Evolutionary conservation across 2,888 invertebrate species (phyloP).

Genomic region (Acanthococcus lagerstroemiae): DNA sequence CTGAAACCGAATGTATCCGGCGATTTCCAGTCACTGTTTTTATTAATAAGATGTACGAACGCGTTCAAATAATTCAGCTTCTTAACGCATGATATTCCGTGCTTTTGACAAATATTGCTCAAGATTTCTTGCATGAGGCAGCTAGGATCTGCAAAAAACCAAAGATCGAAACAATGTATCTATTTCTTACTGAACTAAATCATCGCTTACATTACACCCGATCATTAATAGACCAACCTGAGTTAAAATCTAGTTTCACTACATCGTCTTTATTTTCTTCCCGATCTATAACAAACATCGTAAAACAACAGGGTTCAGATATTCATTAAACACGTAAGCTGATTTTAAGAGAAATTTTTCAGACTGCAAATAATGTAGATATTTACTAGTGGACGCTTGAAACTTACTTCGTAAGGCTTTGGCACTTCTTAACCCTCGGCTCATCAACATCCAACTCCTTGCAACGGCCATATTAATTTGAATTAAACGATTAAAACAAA

Average conservation of each 20-base stretch:
- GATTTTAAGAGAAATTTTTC: no score
- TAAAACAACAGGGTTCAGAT: not conserved
- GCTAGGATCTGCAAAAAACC: slow-evolving; percentile 44
- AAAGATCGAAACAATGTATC: slow-evolving; percentile 2
- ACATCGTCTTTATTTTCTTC: slow-evolving; percentile 53
- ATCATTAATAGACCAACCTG: slow-evolving; percentile 42
- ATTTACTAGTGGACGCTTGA: not conserved
- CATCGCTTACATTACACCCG: not conserved
- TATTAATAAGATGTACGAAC: slow-evolving; percentile 58
- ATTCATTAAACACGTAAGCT: no score
- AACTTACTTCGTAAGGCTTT: slow-evolving; percentile 21
- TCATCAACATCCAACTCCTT: slow-evolving; percentile 23
- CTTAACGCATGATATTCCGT: slow-evolving; percentile 60
- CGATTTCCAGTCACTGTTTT: slow-evolving; percentile 49
- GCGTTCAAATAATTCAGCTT: slow-evolving; percentile 79
- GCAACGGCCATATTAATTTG: slow-evolving; percentile 26
- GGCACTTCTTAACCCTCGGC: slow-evolving; percentile 10
- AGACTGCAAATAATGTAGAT: no score
- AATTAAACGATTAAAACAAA: no score
- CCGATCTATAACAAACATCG: slow-evolving; percentile 13
- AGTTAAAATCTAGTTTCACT: slow-evolving; percentile 47
- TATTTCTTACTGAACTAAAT: not conserved
- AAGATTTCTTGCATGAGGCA: slow-evolving; percentile 52
- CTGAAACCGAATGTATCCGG: slow-evolving; percentile 56
- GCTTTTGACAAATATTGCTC: slow-evolving; percentile 51